A percentile compares a stretch with the other conserved stretches of the same genome.
phyloP scores from a whole-genome alignment of 1,140 invertebrate species.

The Sitobion miscanthi region DNA sequence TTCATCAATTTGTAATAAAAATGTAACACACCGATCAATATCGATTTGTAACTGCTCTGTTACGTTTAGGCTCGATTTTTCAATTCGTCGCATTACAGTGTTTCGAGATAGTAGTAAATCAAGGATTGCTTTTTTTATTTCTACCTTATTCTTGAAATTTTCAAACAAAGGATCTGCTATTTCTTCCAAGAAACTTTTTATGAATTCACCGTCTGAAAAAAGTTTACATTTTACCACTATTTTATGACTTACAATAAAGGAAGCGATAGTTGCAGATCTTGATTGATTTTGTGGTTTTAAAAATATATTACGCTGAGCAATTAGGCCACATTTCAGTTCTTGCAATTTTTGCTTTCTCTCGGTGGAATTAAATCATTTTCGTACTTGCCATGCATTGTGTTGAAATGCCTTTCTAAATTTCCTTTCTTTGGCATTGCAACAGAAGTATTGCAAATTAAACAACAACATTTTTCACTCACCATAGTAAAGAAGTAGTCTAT shows the following conservation, averaged over 20 bases:
- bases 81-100: conserved; percentile 15
- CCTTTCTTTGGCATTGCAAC: neutral
- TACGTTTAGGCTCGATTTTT: neutral
- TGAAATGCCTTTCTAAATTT: neutral
- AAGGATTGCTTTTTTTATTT: conserved; percentile 9
- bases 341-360: neutral
- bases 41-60: neutral
- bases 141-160: neutral
- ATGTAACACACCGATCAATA: neutral
- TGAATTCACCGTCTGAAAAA: neutral
- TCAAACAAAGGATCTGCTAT: neutral
- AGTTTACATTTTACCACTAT: conserved; percentile 1
- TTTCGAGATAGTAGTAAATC: conserved; percentile 19
- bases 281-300: neutral
- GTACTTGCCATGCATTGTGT: neutral
- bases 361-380: neutral
- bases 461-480: neutral
- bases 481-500: neutral
- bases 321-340: neutral
- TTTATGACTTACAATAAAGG: neutral
- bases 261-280: neutral
- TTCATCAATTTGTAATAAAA: neutral
- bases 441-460: neutral
- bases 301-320: neutral
- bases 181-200: neutral